Base-by-base conservation (phyloP, 2,797 vertebrate species). In the Rhabdomys pumilio region DNA sequence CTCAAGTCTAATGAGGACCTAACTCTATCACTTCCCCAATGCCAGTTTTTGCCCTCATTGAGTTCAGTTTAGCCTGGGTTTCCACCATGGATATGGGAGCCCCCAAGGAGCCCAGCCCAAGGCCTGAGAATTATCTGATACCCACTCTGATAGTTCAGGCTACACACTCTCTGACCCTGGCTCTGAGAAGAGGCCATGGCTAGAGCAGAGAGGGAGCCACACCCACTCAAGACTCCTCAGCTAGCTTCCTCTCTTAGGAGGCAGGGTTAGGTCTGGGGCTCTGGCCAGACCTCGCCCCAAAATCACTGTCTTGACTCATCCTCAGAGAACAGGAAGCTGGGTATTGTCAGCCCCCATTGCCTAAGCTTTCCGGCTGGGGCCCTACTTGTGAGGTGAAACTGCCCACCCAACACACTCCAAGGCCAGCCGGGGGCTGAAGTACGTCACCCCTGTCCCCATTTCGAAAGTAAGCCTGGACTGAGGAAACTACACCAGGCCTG, bases 251-350 rank as follows among this genome's bases (percentile, higher is more conserved):
- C 94, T 96, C 92, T 41, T 44, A 89, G 87, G 81, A 29, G 69
- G 67, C 88, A 47, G 59, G 89, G 93, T 75, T 81, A 12, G 47
- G 31, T 82, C 92, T 81, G 47, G 95, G 90, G 85, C 90, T 73
- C 88, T 41, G 50, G 57, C 84, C 87, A 97, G 96, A 95, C 75
- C 88, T 96, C 73, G 73, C 72, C 89, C 97, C 95, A 10, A 96
- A 98, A 98, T 98, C 97, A 97, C 97, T 86, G 97, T 96, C 73
- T 61, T 50, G 8, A 89, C 91, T 96, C 94, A 94, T 87, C 63
- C 95, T 86, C 93, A 53, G 91, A 90, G 82, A 96, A 96, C 96
- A 97, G 97, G 97, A 98, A 98, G 94, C 93, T 72, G 91, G 57
- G 79, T 72, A 6, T 63, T 41, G 91, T 94, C 4, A 2, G 69